These are phyloP conservation scores for Cassiopea xamachana DNA, from an alignment of 30 jellyfish, hydroid and myxozoan genomes.

Conservation along the genomic window DNA sequence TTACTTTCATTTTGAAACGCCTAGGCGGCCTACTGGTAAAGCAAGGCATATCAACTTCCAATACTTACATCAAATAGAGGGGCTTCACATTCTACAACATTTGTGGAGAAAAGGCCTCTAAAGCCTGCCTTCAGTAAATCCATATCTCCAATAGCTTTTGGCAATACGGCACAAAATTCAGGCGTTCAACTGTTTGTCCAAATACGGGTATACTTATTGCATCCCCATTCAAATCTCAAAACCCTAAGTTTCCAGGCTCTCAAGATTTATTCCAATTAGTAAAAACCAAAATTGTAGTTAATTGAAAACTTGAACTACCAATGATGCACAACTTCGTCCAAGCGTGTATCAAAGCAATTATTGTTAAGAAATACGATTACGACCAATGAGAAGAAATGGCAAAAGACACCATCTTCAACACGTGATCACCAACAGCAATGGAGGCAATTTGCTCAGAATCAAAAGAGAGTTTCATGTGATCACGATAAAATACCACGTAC, in stretches of 20 bases:
- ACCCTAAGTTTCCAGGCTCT: too few species aligned
- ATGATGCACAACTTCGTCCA: neutral
- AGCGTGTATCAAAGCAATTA: neutral
- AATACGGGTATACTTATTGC: neutral
- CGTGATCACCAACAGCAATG: neutral
- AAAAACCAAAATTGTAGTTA: too few species aligned
- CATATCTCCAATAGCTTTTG: neutral
- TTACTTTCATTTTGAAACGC: too few species aligned
- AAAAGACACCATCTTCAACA: neutral
- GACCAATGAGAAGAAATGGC: neutral
- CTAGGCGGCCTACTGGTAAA: too few species aligned
- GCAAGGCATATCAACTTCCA: too few species aligned
- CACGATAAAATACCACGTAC: neutral
- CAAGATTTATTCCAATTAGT: too few species aligned
- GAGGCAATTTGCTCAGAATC: neutral
- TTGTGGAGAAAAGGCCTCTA: slow-evolving; percentile 8
- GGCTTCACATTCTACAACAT: slow-evolving; percentile 82
- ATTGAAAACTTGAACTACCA: neutral
- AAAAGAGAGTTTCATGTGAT: neutral
- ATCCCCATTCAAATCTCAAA: too few species aligned
- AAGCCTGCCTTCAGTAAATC: neutral
- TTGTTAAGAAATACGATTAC: neutral
- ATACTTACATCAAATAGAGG: slow-evolving; percentile 87
- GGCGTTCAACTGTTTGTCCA: neutral
- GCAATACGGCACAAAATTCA: neutral